Conservation (phyloP, 2,113 vertebrate species). For the Pantherophis guttatus region DNA sequence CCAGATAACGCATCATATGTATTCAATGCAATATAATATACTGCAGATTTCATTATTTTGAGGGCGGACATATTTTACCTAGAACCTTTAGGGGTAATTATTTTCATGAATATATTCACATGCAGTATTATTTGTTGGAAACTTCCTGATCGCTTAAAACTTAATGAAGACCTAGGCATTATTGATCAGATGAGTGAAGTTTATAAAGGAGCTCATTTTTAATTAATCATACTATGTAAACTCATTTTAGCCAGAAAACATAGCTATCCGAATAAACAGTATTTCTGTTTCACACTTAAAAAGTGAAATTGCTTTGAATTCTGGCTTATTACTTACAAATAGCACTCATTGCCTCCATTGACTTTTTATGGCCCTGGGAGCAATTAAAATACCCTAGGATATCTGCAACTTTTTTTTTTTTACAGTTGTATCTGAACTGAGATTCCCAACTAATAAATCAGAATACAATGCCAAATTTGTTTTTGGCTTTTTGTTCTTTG, state of each 20-base stretch:
- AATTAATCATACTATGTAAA: neutral
- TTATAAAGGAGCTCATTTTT: neutral
- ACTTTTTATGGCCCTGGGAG: neutral
- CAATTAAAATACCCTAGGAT: neutral
- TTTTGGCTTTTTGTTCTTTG: neutral
- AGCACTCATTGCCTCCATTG: neutral
- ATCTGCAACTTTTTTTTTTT: neutral
- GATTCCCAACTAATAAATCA: neutral
- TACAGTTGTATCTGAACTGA: neutral
- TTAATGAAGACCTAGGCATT: neutral
- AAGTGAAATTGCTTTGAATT: neutral
- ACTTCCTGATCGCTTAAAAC: neutral
- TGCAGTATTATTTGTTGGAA: neutral
- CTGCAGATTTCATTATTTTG: slow-evolving; percentile 39
- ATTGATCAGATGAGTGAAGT: neutral
- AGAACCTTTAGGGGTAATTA: neutral
- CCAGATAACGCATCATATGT: slow-evolving; percentile 22
- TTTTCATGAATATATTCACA: neutral
- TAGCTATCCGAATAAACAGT: neutral
- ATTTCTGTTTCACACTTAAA: neutral
- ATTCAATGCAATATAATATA: slow-evolving; percentile 26
- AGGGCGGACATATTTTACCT: neutral
- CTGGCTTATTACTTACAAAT: neutral
- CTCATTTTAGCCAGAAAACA: neutral
- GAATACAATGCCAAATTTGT: neutral